Evolutionary conservation across 1,140 invertebrate genomes (phyloP).

Genomic region (Drosophila repleta): DNA sequence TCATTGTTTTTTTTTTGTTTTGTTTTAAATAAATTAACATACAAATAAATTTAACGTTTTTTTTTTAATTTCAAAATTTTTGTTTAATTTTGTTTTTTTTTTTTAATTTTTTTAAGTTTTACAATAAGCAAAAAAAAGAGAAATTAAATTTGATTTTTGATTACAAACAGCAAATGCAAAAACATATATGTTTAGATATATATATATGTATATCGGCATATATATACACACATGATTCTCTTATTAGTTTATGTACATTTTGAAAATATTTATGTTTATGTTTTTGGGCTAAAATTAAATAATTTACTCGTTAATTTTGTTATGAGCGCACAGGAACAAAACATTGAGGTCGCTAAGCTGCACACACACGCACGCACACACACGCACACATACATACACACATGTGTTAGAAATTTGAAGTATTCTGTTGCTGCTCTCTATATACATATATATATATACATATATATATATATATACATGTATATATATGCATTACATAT

Average conservation of each 20-base stretch:
- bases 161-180: constrained; percentile 17
- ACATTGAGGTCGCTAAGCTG: constrained; percentile 41
- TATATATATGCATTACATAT: too few species aligned
- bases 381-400: not conserved
- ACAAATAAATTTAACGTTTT: constrained; percentile 17
- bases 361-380: constrained; percentile 21
- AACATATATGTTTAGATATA: constrained; percentile 9
- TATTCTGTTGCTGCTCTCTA: too few species aligned
- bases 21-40: constrained; percentile 47
- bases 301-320: constrained; percentile 20
- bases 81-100: not conserved
- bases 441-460: too few species aligned
- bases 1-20: constrained; percentile 2
- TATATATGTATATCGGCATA: constrained; percentile 1
- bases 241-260: constrained; percentile 30
- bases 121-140: not conserved
- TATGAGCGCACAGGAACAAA: constrained; percentile 44
- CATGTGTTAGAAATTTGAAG: not conserved
- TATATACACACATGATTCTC: constrained; percentile 9
- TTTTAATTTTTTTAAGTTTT: not conserved
- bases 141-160: constrained; percentile 10
- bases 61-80: not conserved
- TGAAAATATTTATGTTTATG: constrained; percentile 7
- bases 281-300: constrained; percentile 15
- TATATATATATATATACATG: too few species aligned